Evolutionary conservation across 2,888 invertebrate genomes (phyloP).

Genomic region (Isoperla grammatica): DNA sequence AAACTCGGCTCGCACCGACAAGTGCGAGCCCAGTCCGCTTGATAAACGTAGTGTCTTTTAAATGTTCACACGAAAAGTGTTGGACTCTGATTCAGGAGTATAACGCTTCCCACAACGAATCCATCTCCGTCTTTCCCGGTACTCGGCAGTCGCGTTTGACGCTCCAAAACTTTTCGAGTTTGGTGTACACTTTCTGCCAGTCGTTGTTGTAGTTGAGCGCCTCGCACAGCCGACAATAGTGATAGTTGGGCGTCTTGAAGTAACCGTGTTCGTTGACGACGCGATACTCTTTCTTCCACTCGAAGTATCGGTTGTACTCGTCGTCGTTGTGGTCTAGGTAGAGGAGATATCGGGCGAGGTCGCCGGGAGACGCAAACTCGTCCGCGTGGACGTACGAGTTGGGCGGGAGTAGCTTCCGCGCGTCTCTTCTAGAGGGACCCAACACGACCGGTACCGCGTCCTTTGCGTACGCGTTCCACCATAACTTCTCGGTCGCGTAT

Average conservation of each 20-base stretch:
- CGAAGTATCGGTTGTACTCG: constrained; percentile 48
- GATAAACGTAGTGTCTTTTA: too few species aligned
- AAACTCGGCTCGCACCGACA: too few species aligned
- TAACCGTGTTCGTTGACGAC: constrained; percentile 63
- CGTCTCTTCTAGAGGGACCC: constrained; percentile 49
- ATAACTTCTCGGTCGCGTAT: constrained; percentile 66
- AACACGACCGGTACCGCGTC: constrained; percentile 60
- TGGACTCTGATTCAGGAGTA: too few species aligned
- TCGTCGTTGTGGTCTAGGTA: constrained; percentile 45
- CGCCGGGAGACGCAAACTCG: constrained; percentile 47
- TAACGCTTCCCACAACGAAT: too few species aligned
- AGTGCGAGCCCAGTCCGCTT: too few species aligned
- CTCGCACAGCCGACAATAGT: constrained; percentile 61
- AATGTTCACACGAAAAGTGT: too few species aligned
- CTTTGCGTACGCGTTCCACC: constrained; percentile 58
- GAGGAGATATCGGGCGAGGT: constrained; percentile 50
- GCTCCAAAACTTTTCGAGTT: too few species aligned
- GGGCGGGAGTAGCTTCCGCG: constrained; percentile 54
- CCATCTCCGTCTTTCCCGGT: too few species aligned
- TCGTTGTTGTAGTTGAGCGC: constrained; percentile 58
- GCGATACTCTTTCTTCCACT: constrained; percentile 54
- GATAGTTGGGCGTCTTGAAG: constrained; percentile 53
- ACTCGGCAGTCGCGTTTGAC: too few species aligned
- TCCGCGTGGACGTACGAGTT: constrained; percentile 57
- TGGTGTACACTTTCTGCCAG: constrained; percentile 41